Evolutionary conservation across 2,888 invertebrate species (phyloP).

Genomic region (Homarus gammarus): DNA sequence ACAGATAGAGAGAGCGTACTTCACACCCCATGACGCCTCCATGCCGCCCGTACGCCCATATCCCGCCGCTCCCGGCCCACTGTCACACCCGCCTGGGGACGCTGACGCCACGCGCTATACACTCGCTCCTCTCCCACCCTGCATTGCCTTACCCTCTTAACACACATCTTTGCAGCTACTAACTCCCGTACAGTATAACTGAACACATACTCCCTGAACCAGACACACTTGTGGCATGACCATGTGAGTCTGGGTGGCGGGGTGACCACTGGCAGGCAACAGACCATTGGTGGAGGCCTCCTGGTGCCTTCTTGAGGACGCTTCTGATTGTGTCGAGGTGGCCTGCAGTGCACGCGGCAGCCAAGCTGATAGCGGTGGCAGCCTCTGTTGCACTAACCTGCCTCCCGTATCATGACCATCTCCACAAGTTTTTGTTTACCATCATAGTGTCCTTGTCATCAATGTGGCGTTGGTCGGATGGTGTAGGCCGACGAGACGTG

Average conservation of each 20-base stretch:
- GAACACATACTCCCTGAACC: conserved; percentile 45
- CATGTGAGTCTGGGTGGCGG: conserved; percentile 7
- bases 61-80: conserved; percentile 46
- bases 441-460: not conserved
- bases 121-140: conserved; percentile 9
- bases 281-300: not conserved
- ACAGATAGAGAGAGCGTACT: conserved; percentile 69
- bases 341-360: conserved; percentile 12
- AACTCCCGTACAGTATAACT: conserved; percentile 44
- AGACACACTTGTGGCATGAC: conserved; percentile 20
- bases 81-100: conserved; percentile 41
- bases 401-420: not conserved
- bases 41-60: conserved; percentile 69
- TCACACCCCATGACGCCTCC: conserved; percentile 69
- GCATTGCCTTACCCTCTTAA: conserved; percentile 23
- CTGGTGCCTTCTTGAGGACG: conserved; percentile 2
- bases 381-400: not conserved
- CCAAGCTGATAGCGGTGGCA: conserved; percentile 15
- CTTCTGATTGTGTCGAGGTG: not conserved
- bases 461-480: not conserved
- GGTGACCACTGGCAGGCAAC: conserved; percentile 7
- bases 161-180: conserved; percentile 37
- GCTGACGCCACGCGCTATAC: not conserved
- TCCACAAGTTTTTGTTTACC: not conserved
- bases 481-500: not conserved